Evolutionary conservation across 2,113 vertebrate genomes (phyloP), one percentile per base, ranked within the genome.

Genomic region (Misgurnus mizolepis): DNA sequence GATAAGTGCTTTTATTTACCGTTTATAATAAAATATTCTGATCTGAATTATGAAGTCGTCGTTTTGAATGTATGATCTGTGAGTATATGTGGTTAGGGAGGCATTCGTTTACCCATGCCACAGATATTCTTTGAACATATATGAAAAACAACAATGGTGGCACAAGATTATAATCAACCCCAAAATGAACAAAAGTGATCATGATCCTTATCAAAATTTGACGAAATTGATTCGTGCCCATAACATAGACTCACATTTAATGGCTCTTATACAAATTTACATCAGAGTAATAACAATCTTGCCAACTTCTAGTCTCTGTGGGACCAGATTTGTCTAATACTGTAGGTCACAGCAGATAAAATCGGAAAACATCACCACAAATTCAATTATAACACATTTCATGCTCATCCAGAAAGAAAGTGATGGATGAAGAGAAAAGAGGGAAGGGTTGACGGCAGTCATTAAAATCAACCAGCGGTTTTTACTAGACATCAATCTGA

Each of bases 381-480:
- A 83, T 80, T 88, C 84, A 81, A 82, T 86, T 80, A 87, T 74
- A 75, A 79, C 75, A 53, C 83, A 64, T 10, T 15, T 78, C 80
- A 84, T 71, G 53, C 43, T 73, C 58, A 40, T 84, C 67, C 81
- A 68, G 73, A 80, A 74, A 72, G 15, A 47, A 56, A 67, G n/a
- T 17, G 50, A 70, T 62, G 60, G n/a, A 60, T 34, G 45, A n/a
- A 74, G 27, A 12, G 45, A 45, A 40, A 7, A 47, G 40, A 17
- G 14, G 18, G 18, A 49, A 53, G 39, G 68, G 67, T 82, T 34
- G 66, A 55, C 15, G 53, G 76, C 41, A 58, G 49, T 43, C 50
- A 73, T 65, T 72, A 80, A 53, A 77, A 56, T 61, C 34, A 76
- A 49, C 67, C 4, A 27, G 62, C 53, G 79, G 45, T 69, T 43